Evolutionary conservation across 2,888 invertebrate genomes (phyloP).

Genomic region (Morinoia aosen): DNA sequence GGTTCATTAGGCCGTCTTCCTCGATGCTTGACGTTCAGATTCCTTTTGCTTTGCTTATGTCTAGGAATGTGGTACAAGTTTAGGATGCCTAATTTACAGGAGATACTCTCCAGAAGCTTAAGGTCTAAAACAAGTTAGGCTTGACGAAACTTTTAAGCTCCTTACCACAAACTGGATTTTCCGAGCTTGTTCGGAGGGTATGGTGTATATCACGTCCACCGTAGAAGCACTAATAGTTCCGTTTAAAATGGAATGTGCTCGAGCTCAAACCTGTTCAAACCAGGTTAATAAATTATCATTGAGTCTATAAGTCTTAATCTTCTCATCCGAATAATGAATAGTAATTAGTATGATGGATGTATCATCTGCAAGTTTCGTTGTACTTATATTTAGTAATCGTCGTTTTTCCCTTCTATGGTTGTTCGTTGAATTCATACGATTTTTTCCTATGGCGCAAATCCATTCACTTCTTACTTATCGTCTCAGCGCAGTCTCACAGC

Average conservation of each 20-base stretch:
- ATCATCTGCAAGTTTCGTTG: not conserved
- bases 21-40: too few species aligned
- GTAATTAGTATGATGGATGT: not conserved
- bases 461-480: too few species aligned
- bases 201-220: not conserved
- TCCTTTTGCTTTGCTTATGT: too few species aligned
- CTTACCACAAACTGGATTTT: not conserved
- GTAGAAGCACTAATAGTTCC: not conserved
- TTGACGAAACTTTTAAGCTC: not conserved
- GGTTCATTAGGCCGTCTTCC: too few species aligned
- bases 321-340: not conserved
- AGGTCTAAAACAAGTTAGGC: not conserved
- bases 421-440: not conserved
- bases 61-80: too few species aligned
- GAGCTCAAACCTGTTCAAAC: not conserved
- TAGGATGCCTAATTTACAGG: too few species aligned
- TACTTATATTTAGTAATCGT: not conserved
- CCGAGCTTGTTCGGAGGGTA: not conserved
- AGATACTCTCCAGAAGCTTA: too few species aligned
- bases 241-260: not conserved
- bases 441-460: too few species aligned
- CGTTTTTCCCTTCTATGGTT: not conserved
- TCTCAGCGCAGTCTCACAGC: too few species aligned
- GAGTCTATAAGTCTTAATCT: not conserved
- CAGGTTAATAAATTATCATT: not conserved